These are phyloP conservation scores for Drosophila ohnishii DNA, from an alignment of 1,140 invertebrate species.

Conservation along the genomic window DNA sequence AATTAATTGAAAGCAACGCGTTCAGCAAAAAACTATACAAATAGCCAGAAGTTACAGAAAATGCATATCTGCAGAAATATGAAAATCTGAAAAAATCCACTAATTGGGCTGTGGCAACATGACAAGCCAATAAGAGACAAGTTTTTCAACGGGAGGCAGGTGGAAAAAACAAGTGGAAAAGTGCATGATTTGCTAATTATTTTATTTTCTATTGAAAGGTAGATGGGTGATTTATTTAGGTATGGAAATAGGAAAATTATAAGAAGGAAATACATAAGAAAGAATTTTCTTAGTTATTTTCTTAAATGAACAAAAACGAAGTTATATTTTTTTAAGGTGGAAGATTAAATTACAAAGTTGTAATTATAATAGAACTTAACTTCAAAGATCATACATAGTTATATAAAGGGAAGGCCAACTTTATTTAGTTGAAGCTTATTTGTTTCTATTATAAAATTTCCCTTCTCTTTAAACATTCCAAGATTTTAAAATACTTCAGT, in stretches of 20 bases:
- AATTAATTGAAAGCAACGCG: slow-evolving; percentile 54
- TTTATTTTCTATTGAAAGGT: background rate
- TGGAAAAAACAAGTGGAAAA: slow-evolving; percentile 8
- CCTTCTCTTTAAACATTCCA: background rate
- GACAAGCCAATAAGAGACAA: slow-evolving; percentile 28
- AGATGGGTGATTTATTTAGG: background rate
- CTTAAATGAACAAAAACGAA: too few species aligned
- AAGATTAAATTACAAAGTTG: background rate
- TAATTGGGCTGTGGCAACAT: slow-evolving; percentile 53
- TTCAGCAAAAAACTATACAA: slow-evolving; percentile 18
- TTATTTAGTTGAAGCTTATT: too few species aligned
- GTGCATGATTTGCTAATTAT: slow-evolving; percentile 4
- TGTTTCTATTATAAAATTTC: too few species aligned
- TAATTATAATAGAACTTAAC: background rate
- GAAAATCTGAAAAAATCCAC: slow-evolving; percentile 23
- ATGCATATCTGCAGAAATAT: slow-evolving; percentile 6
- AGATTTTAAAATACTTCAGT: background rate
- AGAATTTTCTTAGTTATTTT: background rate
- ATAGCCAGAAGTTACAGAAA: slow-evolving; percentile 19
- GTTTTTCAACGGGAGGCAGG: slow-evolving; percentile 9
- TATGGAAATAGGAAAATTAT: background rate
- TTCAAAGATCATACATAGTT: background rate
- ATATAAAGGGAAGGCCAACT: too few species aligned
- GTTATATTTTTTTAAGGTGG: too few species aligned
- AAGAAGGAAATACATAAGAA: background rate